Percentiles rank a stretch among this genome's conserved stretches.
These are phyloP conservation scores for Daboia siamensis DNA, from an alignment of 2,113 vertebrate genomes.

Conservation along the genomic window DNA sequence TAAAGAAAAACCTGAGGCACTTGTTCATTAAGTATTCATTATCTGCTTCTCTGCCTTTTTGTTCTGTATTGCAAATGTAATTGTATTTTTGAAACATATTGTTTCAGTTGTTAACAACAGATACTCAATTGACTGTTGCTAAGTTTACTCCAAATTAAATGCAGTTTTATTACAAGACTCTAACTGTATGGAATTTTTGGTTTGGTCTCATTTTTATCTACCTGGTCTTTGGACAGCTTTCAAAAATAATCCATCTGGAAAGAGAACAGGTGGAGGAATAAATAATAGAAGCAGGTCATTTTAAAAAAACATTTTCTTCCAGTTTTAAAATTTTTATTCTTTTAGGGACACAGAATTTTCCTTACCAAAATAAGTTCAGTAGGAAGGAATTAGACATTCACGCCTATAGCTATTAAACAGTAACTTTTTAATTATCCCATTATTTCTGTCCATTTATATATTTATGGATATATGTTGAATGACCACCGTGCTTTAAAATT, in stretches of 20 bases:
- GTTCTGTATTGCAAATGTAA: constrained; percentile 59
- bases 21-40: constrained; percentile 57
- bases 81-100: constrained; percentile 39
- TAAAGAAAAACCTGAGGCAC: constrained; percentile 49
- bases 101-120: constrained; percentile 61
- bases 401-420: constrained; percentile 60
- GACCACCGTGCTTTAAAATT: constrained; percentile 46
- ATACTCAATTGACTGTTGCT: constrained; percentile 58
- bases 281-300: constrained; percentile 57
- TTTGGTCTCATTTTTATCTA: constrained; percentile 39
- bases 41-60: constrained; percentile 69
- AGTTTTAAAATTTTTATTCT: constrained; percentile 38
- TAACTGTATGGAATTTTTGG: constrained; percentile 41
- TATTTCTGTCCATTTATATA: constrained; percentile 54
- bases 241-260: constrained; percentile 49
- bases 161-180: constrained; percentile 42
- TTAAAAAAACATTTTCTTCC: constrained; percentile 55
- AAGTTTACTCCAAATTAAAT: constrained; percentile 58
- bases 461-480: constrained; percentile 48
- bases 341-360: constrained; percentile 33
- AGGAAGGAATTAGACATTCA: constrained; percentile 53
- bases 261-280: constrained; percentile 54
- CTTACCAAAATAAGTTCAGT: constrained; percentile 59
- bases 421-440: constrained; percentile 60
- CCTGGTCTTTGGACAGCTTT: constrained; percentile 59